These are phyloP conservation scores for Tetrax tetrax DNA, from an alignment of 2,113 vertebrate genomes.

Conservation along the genomic window DNA sequence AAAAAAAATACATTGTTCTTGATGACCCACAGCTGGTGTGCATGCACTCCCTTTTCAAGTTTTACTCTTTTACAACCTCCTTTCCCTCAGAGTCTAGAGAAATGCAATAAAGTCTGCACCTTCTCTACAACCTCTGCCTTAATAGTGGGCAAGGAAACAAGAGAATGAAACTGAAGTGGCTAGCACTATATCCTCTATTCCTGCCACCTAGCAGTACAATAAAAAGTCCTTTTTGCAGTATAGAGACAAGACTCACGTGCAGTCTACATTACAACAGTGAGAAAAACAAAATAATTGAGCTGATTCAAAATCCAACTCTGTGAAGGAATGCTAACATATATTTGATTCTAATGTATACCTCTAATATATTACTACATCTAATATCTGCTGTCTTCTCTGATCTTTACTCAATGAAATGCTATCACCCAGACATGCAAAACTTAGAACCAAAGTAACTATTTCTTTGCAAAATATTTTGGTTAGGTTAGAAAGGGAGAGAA, in stretches of 20 bases:
- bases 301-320: not conserved
- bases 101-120: not conserved
- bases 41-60: not conserved
- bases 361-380: not conserved
- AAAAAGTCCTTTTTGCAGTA: not conserved
- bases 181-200: not conserved
- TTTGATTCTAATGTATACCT: not conserved
- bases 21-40: not conserved
- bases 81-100: not conserved
- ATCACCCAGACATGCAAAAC: not conserved
- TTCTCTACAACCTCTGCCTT: not conserved
- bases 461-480: slow-evolving; percentile 25
- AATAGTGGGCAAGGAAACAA: not conserved
- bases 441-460: not conserved
- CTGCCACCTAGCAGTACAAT: not conserved
- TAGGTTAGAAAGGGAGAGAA: not conserved
- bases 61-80: not conserved
- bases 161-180: not conserved
- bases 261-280: not conserved
- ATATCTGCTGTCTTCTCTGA: not conserved
- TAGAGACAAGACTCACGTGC: not conserved
- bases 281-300: not conserved
- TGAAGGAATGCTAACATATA: not conserved
- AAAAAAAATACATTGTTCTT: not conserved
- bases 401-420: not conserved